Conservation (phyloP, 2,888 invertebrate species). For the Belgica antarctica region DNA sequence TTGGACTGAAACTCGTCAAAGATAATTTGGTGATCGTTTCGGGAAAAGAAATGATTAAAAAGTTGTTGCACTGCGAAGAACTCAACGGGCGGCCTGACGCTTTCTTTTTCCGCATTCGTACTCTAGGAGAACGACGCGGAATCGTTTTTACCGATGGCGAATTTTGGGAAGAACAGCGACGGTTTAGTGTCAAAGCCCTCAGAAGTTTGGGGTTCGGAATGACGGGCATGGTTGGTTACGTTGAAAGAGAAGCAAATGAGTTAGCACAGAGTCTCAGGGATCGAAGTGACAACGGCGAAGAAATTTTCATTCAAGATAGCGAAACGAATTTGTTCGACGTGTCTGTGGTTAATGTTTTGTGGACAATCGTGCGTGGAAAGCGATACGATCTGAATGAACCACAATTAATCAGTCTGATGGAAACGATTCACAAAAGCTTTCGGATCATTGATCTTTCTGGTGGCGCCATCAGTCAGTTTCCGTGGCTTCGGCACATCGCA, state of each 20-base stretch:
- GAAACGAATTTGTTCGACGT: conserved; percentile 57
- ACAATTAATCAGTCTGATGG: conserved; percentile 58
- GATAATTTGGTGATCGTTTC: conserved; percentile 63
- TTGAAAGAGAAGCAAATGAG: conserved; percentile 59
- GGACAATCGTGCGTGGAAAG: conserved; percentile 65
- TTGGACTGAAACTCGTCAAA: conserved; percentile 65
- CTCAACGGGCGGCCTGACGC: conserved; percentile 71
- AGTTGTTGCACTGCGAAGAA: conserved; percentile 62
- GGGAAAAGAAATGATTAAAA: conserved; percentile 62
- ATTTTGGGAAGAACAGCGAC: conserved; percentile 65
- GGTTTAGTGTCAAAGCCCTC: conserved; percentile 65
- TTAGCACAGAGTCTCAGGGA: conserved; percentile 57
- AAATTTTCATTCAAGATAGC: conserved; percentile 56
- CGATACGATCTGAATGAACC: conserved; percentile 62
- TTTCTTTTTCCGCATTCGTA: conserved; percentile 66
- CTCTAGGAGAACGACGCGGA: conserved; percentile 66
- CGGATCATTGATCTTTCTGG: conserved; percentile 64
- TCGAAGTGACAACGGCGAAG: conserved; percentile 48
- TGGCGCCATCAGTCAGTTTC: conserved; percentile 67
- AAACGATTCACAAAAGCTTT: conserved; percentile 64
- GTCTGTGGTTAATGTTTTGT: conserved; percentile 66
- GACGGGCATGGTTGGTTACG: conserved; percentile 61
- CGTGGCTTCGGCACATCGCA: conserved; percentile 64
- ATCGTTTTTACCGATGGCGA: conserved; percentile 68
- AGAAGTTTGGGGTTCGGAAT: conserved; percentile 65